Evolutionary conservation across 1,140 invertebrate species (phyloP).

Genomic region (Drosophila paulistorum): DNA sequence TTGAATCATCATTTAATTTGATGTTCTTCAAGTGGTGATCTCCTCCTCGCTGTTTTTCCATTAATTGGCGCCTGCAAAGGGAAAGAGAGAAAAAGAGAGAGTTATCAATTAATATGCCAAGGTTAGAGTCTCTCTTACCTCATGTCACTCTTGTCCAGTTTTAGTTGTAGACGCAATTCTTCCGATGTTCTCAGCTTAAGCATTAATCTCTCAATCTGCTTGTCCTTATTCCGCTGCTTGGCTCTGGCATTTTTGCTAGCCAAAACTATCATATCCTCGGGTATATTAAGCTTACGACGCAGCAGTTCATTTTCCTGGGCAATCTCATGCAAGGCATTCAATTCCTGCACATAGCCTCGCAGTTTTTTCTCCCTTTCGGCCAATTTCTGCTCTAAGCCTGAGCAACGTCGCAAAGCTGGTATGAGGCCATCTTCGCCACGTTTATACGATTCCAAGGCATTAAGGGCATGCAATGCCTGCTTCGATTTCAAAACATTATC

Average conservation of each 20-base stretch:
- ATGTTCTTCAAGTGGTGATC: not conserved
- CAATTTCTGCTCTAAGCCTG: constrained; percentile 70
- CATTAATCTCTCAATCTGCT: constrained; percentile 75
- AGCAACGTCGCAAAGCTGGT: constrained; percentile 67
- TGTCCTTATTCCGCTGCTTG: constrained; percentile 79
- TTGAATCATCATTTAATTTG: constrained; percentile 28
- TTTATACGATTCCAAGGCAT: constrained; percentile 73
- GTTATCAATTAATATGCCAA: too few relatives aligned
- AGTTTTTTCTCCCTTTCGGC: constrained; percentile 72
- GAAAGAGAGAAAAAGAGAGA: not conserved
- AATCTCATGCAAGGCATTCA: constrained; percentile 77
- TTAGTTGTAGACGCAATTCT: constrained; percentile 77
- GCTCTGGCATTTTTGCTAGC: constrained; percentile 63
- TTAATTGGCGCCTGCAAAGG: constrained; percentile 46
- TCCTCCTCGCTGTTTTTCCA: constrained; percentile 23
- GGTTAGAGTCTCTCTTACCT: constrained; percentile 25
- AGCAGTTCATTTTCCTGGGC: constrained; percentile 71
- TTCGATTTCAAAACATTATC: constrained; percentile 78
- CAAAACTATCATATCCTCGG: constrained; percentile 72
- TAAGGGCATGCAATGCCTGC: constrained; percentile 73
- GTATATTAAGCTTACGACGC: constrained; percentile 68
- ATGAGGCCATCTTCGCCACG: constrained; percentile 74
- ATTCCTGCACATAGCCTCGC: constrained; percentile 64
- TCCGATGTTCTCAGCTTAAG: constrained; percentile 78
- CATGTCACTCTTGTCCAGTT: constrained; percentile 79